Evolutionary conservation across 2,113 vertebrate genomes (phyloP).

Genomic region (Amia ocellicauda): DNA sequence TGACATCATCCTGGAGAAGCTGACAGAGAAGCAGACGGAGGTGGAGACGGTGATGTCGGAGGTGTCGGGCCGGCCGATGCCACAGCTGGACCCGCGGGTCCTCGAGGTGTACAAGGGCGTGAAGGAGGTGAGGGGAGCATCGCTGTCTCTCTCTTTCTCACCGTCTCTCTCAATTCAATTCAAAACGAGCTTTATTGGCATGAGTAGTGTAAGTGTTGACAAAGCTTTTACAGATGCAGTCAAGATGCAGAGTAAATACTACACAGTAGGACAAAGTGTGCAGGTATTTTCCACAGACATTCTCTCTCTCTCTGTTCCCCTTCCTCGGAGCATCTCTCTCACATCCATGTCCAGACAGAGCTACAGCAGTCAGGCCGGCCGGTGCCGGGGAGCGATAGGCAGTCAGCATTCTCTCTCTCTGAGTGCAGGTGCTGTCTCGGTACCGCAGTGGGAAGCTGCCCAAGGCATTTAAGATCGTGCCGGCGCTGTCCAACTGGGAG

Average conservation of each 20-base stretch:
- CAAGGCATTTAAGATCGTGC: constrained; percentile 96
- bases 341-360: no score
- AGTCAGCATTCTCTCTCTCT: constrained; percentile 1
- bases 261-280: no score
- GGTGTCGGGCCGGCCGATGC: constrained; percentile 73
- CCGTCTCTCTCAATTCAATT: no score
- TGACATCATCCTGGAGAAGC: constrained; percentile 95
- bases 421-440: constrained; percentile 79
- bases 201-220: no score
- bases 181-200: no score
- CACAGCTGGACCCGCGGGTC: constrained; percentile 84
- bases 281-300: no score
- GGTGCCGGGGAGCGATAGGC: no score
- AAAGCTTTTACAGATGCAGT: no score
- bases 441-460: constrained; percentile 95
- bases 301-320: background rate
- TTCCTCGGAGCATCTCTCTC: background rate
- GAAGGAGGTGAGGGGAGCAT: constrained; percentile 68
- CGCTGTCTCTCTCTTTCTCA: no score
- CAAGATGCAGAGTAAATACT: no score
- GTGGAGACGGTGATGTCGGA: constrained; percentile 88
- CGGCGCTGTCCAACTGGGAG: constrained; percentile 94
- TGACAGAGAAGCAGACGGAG: constrained; percentile 96
- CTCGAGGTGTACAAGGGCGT: constrained; percentile 89
- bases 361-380: no score